These are phyloP conservation scores for Heterochromis multidens DNA, from an alignment of 2,113 vertebrate genomes.

Conservation along the genomic window DNA sequence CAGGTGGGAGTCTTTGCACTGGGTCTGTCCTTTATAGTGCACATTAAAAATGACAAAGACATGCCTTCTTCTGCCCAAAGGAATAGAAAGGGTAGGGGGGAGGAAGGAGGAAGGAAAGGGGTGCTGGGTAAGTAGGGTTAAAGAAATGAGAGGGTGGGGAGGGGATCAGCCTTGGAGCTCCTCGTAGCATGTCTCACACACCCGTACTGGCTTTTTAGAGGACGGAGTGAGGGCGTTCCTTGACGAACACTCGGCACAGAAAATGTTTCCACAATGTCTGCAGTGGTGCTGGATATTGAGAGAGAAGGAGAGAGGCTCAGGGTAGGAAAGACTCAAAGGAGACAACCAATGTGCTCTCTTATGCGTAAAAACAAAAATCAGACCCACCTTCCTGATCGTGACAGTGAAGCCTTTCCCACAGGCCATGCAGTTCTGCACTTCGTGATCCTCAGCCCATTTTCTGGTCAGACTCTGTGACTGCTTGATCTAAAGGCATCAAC, in stretches of 20 bases:
- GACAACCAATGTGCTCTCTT: background rate
- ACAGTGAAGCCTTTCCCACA: slow-evolving; percentile 94
- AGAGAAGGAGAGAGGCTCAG: background rate
- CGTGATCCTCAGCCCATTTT: slow-evolving; percentile 96
- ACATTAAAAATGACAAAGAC: slow-evolving; percentile 77
- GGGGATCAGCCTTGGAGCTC: slow-evolving; percentile 89
- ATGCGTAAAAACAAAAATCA: background rate
- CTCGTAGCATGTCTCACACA: slow-evolving; percentile 91
- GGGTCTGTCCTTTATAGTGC: slow-evolving; percentile 72
- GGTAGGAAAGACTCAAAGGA: background rate
- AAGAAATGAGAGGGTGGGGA: background rate
- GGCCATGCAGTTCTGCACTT: slow-evolving; percentile 96
- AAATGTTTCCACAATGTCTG: slow-evolving; percentile 98
- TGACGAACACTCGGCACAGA: slow-evolving; percentile 92
- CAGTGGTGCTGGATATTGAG: slow-evolving; percentile 88
- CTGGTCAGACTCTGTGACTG: slow-evolving; percentile 92
- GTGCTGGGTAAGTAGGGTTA: background rate
- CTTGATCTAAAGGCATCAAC: slow-evolving; percentile 82
- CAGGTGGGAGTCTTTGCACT: slow-evolving; percentile 19
- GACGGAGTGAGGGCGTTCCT: slow-evolving; percentile 94
- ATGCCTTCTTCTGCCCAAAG: slow-evolving; percentile 53
- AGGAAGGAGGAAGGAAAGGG: background rate
- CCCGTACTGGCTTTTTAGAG: slow-evolving; percentile 96
- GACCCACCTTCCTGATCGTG: slow-evolving; percentile 89
- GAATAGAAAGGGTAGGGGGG: background rate